Percentiles rank a stretch among this genome's conserved stretches.
Conservation (phyloP, 1,140 invertebrate species). For the Coenobita brevimanus region DNA sequence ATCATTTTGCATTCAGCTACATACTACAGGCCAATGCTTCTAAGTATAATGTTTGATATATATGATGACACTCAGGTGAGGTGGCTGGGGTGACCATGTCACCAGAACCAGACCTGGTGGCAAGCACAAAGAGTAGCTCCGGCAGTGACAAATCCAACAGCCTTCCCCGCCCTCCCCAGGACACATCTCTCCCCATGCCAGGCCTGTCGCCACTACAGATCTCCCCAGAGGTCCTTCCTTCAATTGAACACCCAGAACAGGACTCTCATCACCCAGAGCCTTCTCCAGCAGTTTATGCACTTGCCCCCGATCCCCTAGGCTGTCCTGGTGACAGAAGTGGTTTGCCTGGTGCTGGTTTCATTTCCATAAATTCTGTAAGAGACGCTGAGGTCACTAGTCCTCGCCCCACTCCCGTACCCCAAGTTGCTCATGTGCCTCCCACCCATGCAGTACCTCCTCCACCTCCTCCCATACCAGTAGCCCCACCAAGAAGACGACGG, state of each 20-base stretch:
- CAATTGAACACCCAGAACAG: no score
- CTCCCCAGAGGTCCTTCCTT: no score
- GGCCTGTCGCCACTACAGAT: slow-evolving; percentile 25
- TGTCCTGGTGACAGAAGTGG: slow-evolving; percentile 6
- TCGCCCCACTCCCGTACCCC: not conserved
- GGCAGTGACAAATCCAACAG: slow-evolving; percentile 72
- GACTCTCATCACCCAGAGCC: slow-evolving; percentile 32
- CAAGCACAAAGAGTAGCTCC: slow-evolving; percentile 85
- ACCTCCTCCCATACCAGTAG: slow-evolving; percentile 37
- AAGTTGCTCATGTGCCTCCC: not conserved
- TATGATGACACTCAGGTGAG: no score
- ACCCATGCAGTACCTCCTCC: not conserved
- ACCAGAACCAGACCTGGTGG: slow-evolving; percentile 91
- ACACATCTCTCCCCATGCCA: slow-evolving; percentile 1
- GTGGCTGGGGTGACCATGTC: slow-evolving; percentile 62
- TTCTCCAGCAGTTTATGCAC: slow-evolving; percentile 34
- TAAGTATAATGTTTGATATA: no score
- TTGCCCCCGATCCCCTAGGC: not conserved
- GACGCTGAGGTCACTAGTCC: not conserved
- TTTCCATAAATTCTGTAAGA: not conserved
- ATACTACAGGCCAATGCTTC: no score
- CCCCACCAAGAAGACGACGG: slow-evolving; percentile 46
- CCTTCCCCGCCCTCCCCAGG: slow-evolving; percentile 45
- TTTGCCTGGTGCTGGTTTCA: not conserved
- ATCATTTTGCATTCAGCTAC: no score